A percentile compares a stretch with the other conserved stretches of the same genome.
Conservation (phyloP, 2,113 vertebrate species). For the Albula glossodonta region DNA sequence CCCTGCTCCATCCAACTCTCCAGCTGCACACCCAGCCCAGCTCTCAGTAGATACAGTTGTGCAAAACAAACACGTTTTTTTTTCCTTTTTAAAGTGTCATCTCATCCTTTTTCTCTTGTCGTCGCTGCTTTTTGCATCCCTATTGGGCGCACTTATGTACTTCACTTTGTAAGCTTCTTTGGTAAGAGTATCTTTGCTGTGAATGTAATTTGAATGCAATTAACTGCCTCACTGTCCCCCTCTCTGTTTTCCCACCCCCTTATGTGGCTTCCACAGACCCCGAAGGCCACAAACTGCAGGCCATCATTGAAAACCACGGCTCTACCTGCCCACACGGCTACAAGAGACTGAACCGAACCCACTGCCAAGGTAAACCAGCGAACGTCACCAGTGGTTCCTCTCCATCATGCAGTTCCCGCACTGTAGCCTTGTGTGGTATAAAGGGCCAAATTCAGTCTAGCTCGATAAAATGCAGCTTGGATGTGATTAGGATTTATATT, state of each 20-base stretch:
- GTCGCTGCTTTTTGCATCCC: background rate
- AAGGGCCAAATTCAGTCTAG: background rate
- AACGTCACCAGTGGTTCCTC: background rate
- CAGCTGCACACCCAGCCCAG: no score
- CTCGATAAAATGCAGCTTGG: background rate
- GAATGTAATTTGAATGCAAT: no score
- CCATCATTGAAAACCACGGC: constrained; percentile 78
- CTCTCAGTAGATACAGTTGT: no score
- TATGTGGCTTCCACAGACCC: constrained; percentile 64
- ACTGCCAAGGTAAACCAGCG: constrained; percentile 82
- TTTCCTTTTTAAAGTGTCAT: no score
- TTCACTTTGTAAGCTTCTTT: background rate
- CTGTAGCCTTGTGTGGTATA: background rate
- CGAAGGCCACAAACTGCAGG: constrained; percentile 76
- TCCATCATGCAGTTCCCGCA: background rate
- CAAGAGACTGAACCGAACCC: constrained; percentile 86
- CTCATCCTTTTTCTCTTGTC: background rate
- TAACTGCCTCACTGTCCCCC: background rate
- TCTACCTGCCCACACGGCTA: constrained; percentile 87
- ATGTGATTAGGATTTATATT: background rate
- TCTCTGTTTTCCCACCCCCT: background rate
- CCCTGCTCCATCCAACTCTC: background rate
- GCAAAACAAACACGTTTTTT: no score
- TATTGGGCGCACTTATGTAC: background rate
- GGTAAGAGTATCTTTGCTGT: background rate